Conservation (phyloP, 2,888 invertebrate species). For the Allophyes oxyacanthae region DNA sequence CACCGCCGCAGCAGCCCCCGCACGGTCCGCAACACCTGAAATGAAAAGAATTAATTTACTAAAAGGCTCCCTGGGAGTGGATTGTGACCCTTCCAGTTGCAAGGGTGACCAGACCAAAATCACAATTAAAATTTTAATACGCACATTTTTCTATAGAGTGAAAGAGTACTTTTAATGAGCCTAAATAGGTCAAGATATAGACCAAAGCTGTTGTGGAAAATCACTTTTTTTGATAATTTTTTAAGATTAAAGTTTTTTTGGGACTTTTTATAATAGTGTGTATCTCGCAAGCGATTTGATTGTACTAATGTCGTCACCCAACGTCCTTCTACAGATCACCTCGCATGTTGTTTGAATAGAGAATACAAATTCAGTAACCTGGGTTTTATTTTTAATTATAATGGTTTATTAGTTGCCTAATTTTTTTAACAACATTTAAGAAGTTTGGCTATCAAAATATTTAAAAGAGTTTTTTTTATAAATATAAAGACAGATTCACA, state of each 20-base stretch:
- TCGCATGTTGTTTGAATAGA: constrained; percentile 60
- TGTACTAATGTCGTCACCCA: constrained; percentile 63
- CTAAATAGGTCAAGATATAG: constrained; percentile 17
- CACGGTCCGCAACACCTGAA: constrained; percentile 74
- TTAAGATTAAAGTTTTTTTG: constrained; percentile 58
- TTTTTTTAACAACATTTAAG: neutral
- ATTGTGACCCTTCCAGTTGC: too few relatives aligned
- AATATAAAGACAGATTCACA: too few relatives aligned
- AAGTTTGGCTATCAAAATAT: neutral
- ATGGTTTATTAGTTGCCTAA: constrained; percentile 2
- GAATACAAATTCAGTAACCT: constrained; percentile 33
- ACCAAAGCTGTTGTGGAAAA: constrained; percentile 40
- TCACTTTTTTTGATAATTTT: constrained; percentile 43
- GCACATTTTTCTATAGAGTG: constrained; percentile 61
- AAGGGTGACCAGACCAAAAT: too few relatives aligned
- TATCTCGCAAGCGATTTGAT: constrained; percentile 68
- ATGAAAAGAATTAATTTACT: neutral
- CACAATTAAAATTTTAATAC: too few relatives aligned
- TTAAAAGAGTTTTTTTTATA: too few relatives aligned
- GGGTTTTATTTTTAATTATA: neutral
- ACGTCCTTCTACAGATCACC: constrained; percentile 63
- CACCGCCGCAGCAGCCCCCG: constrained; percentile 68
- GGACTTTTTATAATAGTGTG: constrained; percentile 59
- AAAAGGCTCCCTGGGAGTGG: too few relatives aligned
- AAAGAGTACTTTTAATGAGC: constrained; percentile 43